Evolutionary conservation across 2,888 invertebrate species (phyloP), one percentile per base, ranked within the genome.

Genomic region (Phrixothrix hirtus): DNA sequence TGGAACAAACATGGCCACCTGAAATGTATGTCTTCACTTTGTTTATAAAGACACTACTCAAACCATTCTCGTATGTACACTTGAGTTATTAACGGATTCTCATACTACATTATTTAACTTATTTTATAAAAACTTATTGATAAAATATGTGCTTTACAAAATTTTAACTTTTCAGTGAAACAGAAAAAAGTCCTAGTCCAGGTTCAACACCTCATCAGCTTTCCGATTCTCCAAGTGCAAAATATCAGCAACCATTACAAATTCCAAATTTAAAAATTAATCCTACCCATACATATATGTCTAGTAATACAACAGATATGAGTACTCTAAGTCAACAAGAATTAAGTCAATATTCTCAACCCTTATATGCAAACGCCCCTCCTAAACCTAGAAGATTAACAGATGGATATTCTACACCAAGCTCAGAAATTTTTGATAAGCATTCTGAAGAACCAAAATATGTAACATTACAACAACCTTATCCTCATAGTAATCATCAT

Each of bases 341-440:
- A 62, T 65, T 73, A 2, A 72, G 75, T 49, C 78, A 77, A 50
- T 78, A 75, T 56, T 77, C 78, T 2, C 87, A 88, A 66, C 90
- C 92, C 0, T 81, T 92, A 1, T 94, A 94, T 69, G 92, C 90
- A 1, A 93, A 93, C 75, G 92, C 93, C 1, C 92, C 92, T 7
- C 92, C 93, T 0, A 93, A 93, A 71, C 92, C 93, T 0, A 79
- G 90, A 68, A 81, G 92, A 43, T 82, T 89, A 25, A 88, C 86
- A 57, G 89, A 89, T 66, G 84, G 86, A 26, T 88, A 87, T 63
- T 86, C 86, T 34, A 88, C 89, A 2, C 87, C 87, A 0, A 87
- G 87, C 64, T 86, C 87, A 27, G 87, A 88, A 61, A 62, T 71
- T 29, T 55, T 70, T 70, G 77, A 80, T 65, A 76, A 78, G 61